Conservation (phyloP, 2,797 vertebrate genomes). For the Brachyrhaphis roseni region DNA sequence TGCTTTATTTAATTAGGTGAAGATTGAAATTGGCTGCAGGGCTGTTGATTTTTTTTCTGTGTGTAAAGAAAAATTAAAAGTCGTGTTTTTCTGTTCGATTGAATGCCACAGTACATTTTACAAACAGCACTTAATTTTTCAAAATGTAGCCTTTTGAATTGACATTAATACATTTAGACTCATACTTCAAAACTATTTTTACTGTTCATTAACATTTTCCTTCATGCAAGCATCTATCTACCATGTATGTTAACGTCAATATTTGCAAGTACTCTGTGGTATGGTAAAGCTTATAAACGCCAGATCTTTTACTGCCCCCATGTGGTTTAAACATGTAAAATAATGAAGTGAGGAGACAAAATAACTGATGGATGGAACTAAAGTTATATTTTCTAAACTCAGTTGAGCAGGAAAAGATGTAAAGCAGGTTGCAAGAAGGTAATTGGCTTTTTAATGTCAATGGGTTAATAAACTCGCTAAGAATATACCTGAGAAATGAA, state of each 20-base stretch:
- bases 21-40: background rate
- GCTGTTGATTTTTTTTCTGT: background rate
- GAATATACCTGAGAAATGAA: background rate
- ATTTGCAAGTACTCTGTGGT: background rate
- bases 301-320: slow-evolving; percentile 1
- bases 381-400: background rate
- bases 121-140: background rate
- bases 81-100: background rate
- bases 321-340: slow-evolving; percentile 1
- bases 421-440: background rate
- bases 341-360: background rate
- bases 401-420: background rate
- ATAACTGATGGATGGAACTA: too few relatives aligned
- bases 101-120: background rate
- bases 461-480: background rate
- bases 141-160: background rate
- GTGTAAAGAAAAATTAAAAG: background rate
- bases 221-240: background rate
- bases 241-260: background rate
- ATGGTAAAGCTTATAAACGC: background rate
- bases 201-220: background rate
- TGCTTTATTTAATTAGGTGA: background rate
- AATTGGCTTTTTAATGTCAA: background rate
- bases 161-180: background rate
- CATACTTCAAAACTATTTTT: background rate